These are phyloP conservation scores for Distichodus sexfasciatus DNA, from an alignment of 2,797 vertebrate genomes.

Conservation along the genomic window DNA sequence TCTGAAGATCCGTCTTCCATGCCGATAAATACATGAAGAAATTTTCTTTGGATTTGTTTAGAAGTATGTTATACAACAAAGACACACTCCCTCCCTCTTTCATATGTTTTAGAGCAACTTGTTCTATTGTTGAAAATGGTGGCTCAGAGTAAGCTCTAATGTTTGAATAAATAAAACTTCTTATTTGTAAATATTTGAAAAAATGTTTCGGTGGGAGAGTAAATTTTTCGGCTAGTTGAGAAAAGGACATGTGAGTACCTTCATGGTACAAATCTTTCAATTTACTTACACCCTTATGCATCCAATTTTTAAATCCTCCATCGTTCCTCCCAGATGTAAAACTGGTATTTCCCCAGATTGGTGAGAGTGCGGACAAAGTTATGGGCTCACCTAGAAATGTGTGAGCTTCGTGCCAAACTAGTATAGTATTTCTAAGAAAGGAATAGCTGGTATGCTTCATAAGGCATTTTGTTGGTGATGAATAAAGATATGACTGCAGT, in stretches of 20 bases:
- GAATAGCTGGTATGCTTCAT: not conserved
- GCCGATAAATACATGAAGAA: not conserved
- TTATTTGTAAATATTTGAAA: conserved; percentile 9
- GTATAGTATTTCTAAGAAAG: not conserved
- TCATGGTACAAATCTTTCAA: not conserved
- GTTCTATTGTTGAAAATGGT: not conserved
- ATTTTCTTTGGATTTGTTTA: not conserved
- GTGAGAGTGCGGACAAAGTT: not conserved
- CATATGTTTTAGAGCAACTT: not conserved
- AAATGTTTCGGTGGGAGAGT: not conserved
- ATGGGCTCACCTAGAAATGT: not conserved
- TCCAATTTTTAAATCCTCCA: not conserved
- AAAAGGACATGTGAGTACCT: not conserved
- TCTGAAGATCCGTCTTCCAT: conserved; percentile 1
- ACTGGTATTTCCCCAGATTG: not conserved
- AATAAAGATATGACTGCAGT: not conserved
- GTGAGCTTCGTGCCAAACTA: not conserved
- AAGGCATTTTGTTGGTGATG: not conserved
- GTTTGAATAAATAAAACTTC: not conserved
- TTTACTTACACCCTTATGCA: not conserved
- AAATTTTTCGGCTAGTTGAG: not conserved
- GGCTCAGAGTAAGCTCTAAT: not conserved
- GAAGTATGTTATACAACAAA: not conserved
- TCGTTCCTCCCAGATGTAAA: not conserved
- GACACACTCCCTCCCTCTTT: not conserved